Evolutionary conservation across 2,888 invertebrate genomes (phyloP).

Genomic region (Tenthredo amoena): DNA sequence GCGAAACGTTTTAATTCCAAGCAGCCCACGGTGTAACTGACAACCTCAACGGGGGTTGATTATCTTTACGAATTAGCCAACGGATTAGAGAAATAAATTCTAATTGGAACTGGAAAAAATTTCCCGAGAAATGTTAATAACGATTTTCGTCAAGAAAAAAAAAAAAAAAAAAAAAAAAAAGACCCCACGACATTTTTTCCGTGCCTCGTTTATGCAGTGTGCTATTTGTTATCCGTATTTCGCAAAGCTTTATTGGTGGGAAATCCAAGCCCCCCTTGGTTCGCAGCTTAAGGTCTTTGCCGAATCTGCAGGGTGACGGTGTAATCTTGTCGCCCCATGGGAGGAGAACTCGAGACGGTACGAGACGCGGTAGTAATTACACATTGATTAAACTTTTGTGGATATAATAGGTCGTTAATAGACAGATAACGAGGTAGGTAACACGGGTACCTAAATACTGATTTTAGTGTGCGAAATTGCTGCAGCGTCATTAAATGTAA

Average conservation of each 20-base stretch:
- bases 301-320: slow-evolving; percentile 11
- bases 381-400: slow-evolving; percentile 60
- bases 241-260: neutral
- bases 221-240: neutral
- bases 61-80: neutral
- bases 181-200: neutral
- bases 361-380: slow-evolving; percentile 50
- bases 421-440: slow-evolving; percentile 58
- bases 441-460: neutral
- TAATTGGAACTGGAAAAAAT: neutral
- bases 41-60: neutral
- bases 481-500: neutral
- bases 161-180: too few species aligned
- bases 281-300: neutral
- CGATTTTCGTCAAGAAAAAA: neutral
- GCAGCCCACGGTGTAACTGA: neutral
- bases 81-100: neutral
- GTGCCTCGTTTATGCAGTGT: neutral
- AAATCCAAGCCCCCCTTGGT: neutral
- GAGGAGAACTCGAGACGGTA: slow-evolving; percentile 34
- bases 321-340: slow-evolving; percentile 37
- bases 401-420: slow-evolving; percentile 56
- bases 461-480: slow-evolving; percentile 40
- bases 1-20: neutral
- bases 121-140: neutral